Evolutionary conservation across 2,888 invertebrate species (phyloP), one percentile per base, ranked within the genome.

Genomic region (Cyclophora punctaria): DNA sequence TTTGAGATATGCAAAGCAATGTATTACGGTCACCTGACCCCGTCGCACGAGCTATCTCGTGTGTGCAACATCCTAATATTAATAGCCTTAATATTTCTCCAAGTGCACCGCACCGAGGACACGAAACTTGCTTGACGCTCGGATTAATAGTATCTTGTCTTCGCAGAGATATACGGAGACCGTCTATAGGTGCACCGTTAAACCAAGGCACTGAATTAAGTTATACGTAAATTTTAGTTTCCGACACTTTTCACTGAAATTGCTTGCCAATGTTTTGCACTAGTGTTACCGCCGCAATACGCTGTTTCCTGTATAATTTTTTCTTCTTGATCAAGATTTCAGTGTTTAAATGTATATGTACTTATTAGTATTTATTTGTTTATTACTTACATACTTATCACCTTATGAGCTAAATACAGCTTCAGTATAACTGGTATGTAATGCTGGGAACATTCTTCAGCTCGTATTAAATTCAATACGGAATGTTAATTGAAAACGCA

Each of bases 21-120:
- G 72, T 69, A 75, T 80, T 75, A 75, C 66, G 68, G 75, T 78
- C 78, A 79, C 73, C 71, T 77, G 75, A 75, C 72, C 68, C 60
- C 62, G 62, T 59, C 64, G 64, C 67, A 62, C 66, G 62, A 71
- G 75, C 67, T 82, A 83, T 84, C 83, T 83, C 73, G 64, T 64
- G 70, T 74, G 72, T 77, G 75, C 83, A 80, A 75, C 78, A 79
- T 70, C 76, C 75, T 76, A 80, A 79, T 83, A 84, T 84, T 81
- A 80, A 85, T 83, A 75, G 74, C 77, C 67, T 64, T 78, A 80
- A 84, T 83, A 84, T 82, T 76, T 84, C 81, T 77, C 75, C 60
- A 67, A 65, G 66, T 73, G 70, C 72, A 73, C 70, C 65, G 71
- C 72, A 72, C 70, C 65, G 78, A 75, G 75, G 80, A 80, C 78